Conservation (phyloP, 2,113 vertebrate species). For the Mobula birostris region DNA sequence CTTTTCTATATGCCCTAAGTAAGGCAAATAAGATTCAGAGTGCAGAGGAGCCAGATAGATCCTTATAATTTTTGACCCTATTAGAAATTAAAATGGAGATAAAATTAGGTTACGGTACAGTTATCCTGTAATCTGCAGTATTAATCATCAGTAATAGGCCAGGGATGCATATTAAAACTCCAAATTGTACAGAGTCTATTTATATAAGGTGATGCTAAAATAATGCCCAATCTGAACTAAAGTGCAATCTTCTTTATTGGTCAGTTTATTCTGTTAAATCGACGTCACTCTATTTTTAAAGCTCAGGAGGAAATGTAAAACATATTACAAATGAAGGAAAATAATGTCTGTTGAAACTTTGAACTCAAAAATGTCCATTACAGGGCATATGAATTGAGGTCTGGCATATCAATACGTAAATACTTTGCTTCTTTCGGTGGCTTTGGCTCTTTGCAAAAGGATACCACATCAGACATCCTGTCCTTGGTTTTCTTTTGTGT, state of each 20-base stretch:
- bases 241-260: not conserved
- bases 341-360: not conserved
- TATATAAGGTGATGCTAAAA: not conserved
- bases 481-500: not conserved
- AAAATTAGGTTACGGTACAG: not conserved
- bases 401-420: not conserved
- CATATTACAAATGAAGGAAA: not conserved
- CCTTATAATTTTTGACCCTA: not conserved
- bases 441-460: not conserved
- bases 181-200: not conserved
- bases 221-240: not conserved
- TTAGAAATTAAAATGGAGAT: not conserved
- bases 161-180: not conserved
- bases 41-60: not conserved
- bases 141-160: not conserved
- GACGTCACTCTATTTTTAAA: not conserved
- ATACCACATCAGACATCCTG: not conserved
- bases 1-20: not conserved
- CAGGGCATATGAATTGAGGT: not conserved
- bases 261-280: not conserved
- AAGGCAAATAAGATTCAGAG: not conserved
- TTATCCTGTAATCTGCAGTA: not conserved
- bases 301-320: not conserved
- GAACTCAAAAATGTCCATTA: not conserved
- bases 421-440: not conserved